phyloP scores from a whole-genome alignment of 2,888 invertebrate species.

The Stratiomys singularior region DNA sequence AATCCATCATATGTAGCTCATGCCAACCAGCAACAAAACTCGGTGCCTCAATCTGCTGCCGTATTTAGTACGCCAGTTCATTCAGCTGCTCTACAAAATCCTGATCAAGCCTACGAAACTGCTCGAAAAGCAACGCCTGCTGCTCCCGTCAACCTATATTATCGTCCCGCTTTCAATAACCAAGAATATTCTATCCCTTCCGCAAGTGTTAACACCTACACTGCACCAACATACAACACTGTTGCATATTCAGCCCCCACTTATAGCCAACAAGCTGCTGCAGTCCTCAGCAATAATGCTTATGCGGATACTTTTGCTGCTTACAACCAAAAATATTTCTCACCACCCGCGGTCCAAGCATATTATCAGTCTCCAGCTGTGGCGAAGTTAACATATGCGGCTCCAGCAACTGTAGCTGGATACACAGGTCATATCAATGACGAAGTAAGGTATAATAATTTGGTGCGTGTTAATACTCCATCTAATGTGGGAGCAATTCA shows the following conservation, averaged over 20 bases:
- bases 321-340: constrained; percentile 18
- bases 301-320: not conserved
- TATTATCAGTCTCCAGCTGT: not conserved
- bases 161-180: not conserved
- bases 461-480: not conserved
- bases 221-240: constrained; percentile 32
- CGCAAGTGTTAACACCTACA: not conserved
- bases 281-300: not conserved
- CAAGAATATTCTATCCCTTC: constrained; percentile 17
- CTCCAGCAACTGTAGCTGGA: not conserved
- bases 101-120: not conserved
- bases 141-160: too few species aligned
- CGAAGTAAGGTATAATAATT: not conserved
- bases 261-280: not conserved
- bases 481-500: too few species aligned
- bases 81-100: not conserved
- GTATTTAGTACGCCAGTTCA: not conserved
- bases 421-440: not conserved
- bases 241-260: constrained; percentile 10
- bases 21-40: not conserved
- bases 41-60: not conserved
- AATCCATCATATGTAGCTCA: too few species aligned
- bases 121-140: not conserved
- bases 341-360: not conserved
- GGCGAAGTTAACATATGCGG: not conserved